These are phyloP conservation scores for Tinamus guttatus DNA, from an alignment of 2,113 vertebrate species.

Conservation along the genomic window DNA sequence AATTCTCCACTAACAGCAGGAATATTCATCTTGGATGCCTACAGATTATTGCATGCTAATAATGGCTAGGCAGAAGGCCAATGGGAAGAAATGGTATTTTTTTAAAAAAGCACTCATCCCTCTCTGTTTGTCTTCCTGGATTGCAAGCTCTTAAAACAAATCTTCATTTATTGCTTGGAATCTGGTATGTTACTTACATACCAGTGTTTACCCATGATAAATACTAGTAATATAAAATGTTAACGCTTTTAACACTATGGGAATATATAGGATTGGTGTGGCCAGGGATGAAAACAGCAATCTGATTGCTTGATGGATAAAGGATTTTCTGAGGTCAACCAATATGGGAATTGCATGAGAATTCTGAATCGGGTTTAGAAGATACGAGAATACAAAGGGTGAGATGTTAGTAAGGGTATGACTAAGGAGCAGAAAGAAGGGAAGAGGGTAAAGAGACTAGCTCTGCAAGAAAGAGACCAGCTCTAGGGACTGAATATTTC, in stretches of 20 bases:
- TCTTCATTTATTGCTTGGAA: not conserved
- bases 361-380: no score
- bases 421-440: no score
- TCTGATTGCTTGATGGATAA: no score
- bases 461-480: no score
- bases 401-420: no score
- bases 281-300: no score
- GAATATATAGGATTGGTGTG: no score
- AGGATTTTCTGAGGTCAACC: no score
- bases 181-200: not conserved
- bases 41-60: not conserved
- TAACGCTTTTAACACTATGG: not conserved
- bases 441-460: no score
- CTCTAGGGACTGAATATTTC: no score
- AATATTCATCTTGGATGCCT: slow-evolving; percentile 30
- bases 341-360: no score
- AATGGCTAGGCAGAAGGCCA: slow-evolving; percentile 30
- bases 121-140: slow-evolving; percentile 12
- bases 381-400: no score
- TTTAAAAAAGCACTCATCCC: not conserved
- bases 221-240: slow-evolving; percentile 10
- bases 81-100: not conserved
- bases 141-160: not conserved
- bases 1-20: slow-evolving; percentile 46
- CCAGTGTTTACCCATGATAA: not conserved